Evolutionary conservation across 2,888 invertebrate genomes (phyloP), one percentile per base, ranked within the genome.

Genomic region (Cantharis rustica): DNA sequence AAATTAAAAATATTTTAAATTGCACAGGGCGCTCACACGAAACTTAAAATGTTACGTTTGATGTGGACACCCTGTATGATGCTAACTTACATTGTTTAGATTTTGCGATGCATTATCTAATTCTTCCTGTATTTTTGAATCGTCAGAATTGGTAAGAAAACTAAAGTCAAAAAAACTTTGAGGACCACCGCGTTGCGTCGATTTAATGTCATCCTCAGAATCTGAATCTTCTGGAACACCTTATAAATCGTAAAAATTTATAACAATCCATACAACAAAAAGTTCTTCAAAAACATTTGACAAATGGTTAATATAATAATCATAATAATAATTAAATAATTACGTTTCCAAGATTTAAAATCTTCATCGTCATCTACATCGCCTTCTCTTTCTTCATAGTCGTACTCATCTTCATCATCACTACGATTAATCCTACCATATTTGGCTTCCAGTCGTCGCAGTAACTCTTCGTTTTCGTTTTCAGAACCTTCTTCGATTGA

Each of bases 361-460:
- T 77, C 80, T 80, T 84, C 84, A 62, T 85, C 85, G 20, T 85
- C 85, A 5, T 84, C 85, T 16, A 82, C 85, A 10, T 78, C 77
- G 47, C 77, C 79, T 31, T 82, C 83, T 15, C 89, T 89, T 85
- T 85, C 90, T 84, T 84, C 90, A 81, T 81, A 90, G 86, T 87
- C 86, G 63, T 88, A 87, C 20, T 80, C 82, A 76, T 80, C 82
- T 77, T 86, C 83, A 79, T 91, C 91, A 11, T 85, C 84, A 61
- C 74, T 72, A 16, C 73, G 75, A 15, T 92, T 92, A 72, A 94
- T 86, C 80, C 93, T 92, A 71, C 94, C 94, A 86, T 94, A 94
- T 89, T 93, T 94, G 23, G 92, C 93, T 85, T 94, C 94, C 75
- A 94, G 88, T 80, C 94, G 91, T 83, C 89, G 93, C 82, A 94